These are phyloP conservation scores for Agrochola lota DNA, from an alignment of 2,888 invertebrate genomes.

Conservation along the genomic window DNA sequence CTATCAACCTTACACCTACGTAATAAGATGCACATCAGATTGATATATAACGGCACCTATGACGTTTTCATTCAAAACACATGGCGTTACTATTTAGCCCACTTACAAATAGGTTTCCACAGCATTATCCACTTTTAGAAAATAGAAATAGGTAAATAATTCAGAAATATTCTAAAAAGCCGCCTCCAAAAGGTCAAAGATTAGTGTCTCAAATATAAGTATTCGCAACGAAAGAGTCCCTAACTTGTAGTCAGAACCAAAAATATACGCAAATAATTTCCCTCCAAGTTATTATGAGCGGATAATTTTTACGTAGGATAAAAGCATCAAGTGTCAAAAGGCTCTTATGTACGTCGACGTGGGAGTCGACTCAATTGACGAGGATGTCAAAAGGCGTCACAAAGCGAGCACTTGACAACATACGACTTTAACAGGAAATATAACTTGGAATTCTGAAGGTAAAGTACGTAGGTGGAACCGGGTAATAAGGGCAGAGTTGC, in stretches of 20 bases:
- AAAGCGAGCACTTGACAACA: conserved; percentile 22
- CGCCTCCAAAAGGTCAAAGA: conserved; percentile 1
- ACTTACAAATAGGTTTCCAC: conserved; percentile 57
- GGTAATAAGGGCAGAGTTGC: neutral
- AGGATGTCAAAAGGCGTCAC: conserved; percentile 39
- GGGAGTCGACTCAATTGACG: conserved; percentile 36
- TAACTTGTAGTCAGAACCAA: neutral
- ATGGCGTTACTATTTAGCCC: conserved; percentile 13
- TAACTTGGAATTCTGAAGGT: neutral
- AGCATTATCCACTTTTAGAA: no score
- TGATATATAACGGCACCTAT: conserved; percentile 11
- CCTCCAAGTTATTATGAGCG: conserved; percentile 10
- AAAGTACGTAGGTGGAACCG: neutral
- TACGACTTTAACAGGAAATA: conserved; percentile 23
- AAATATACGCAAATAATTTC: conserved; percentile 20
- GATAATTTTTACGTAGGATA: conserved; percentile 30
- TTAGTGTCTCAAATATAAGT: neutral
- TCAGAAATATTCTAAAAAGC: neutral
- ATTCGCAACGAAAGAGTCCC: neutral
- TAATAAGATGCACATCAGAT: conserved; percentile 33
- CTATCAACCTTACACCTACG: conserved; percentile 34
- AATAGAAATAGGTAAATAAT: no score
- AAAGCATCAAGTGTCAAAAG: conserved; percentile 37
- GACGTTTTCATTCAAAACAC: conserved; percentile 51
- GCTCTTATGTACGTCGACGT: conserved; percentile 1